Base-by-base conservation (phyloP, 2,888 invertebrate genomes). In the Callimorpha dominula region DNA sequence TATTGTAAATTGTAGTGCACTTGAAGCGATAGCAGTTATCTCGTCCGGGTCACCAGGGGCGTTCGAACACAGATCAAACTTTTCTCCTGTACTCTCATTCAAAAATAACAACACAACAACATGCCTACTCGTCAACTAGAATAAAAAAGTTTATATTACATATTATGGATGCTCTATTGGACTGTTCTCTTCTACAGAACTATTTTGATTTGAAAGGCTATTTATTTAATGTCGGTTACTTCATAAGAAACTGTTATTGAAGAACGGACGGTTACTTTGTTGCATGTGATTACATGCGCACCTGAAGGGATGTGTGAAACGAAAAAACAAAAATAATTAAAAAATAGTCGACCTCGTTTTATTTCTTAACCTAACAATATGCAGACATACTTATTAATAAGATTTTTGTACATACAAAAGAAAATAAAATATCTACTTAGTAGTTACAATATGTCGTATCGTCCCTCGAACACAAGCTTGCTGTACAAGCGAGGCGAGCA, bases 361-460 rank as follows among this genome's bases (percentile, higher is more conserved):
- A 86, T 86, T 84, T 78, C 75, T 82, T 85, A 84, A 83, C 79
- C 80, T 84, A 87, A 79, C 81, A 86, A 81, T 84, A 82, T 87
- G 87, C 85, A 89, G 77, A 80, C 81, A 78, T 79, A 74, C 49
- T 54, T 63, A 78, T 78, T 68, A 78, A 70, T 81, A 76, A 76
- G 79, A 90, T 86, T 90, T 46, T 90, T 87, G 78, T 86, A 91
- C 84, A 85, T 88, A 89, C 86, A 89, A 86, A 82, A 83, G 82
- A 82, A 79, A 86, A 88, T 91, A 88, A 83, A 88, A 89, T 89
- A 91, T 93, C 95, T 95, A 95, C 95, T 93, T 94, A 93, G 95
- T 95, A 95, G 95, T 93, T 95, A 95, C 95, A 92, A 89, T 84
- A 89, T 88, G 86, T 91, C 90, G 87, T 90, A 90, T 93, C 90